Percentiles rank a stretch among this genome's conserved stretches.
phyloP scores from a whole-genome alignment of 1,140 invertebrate genomes.

The Drosophila kurseongensis region DNA sequence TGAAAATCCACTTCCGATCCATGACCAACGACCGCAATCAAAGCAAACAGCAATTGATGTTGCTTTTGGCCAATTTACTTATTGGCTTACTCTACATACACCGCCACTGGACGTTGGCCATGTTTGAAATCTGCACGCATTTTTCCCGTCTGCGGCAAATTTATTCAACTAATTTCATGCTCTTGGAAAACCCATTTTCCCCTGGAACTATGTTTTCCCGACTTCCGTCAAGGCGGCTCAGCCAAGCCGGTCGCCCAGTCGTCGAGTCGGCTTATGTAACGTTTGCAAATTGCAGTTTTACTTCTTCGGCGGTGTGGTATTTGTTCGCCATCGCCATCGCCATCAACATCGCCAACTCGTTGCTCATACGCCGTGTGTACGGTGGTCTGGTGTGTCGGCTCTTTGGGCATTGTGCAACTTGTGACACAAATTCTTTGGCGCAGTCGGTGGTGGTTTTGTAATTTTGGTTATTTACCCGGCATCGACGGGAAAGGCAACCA shows the following conservation, averaged over 20 bases:
- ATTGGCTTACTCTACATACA: constrained; percentile 78
- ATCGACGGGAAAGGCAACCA: constrained; percentile 36
- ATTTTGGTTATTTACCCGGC: constrained; percentile 44
- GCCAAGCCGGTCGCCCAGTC: constrained; percentile 43
- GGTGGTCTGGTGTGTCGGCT: constrained; percentile 10
- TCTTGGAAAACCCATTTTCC: constrained; percentile 51
- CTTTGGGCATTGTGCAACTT: constrained; percentile 61
- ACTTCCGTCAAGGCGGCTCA: constrained; percentile 71
- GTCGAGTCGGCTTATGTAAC: constrained; percentile 55
- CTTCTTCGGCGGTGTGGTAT: constrained; percentile 57
- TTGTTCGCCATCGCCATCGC: constrained; percentile 4
- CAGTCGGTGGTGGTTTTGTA: constrained; percentile 36
- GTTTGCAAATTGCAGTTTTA: constrained; percentile 72
- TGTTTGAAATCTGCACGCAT: constrained; percentile 35
- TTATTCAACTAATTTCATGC: constrained; percentile 53
- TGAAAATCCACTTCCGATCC: constrained; percentile 30
- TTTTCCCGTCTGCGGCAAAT: constrained; percentile 27
- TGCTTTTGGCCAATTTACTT: constrained; percentile 71
- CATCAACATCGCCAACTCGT: constrained; percentile 22
- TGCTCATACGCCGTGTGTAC: constrained; percentile 60
- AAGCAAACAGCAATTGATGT: background rate
- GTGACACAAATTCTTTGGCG: constrained; percentile 76
- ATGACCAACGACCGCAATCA: constrained; percentile 17
- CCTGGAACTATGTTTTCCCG: constrained; percentile 45
- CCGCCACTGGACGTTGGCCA: constrained; percentile 9